Evolutionary conservation across 2,113 vertebrate species (phyloP), one percentile per base, ranked within the genome.

Genomic region (Vimba vimba): DNA sequence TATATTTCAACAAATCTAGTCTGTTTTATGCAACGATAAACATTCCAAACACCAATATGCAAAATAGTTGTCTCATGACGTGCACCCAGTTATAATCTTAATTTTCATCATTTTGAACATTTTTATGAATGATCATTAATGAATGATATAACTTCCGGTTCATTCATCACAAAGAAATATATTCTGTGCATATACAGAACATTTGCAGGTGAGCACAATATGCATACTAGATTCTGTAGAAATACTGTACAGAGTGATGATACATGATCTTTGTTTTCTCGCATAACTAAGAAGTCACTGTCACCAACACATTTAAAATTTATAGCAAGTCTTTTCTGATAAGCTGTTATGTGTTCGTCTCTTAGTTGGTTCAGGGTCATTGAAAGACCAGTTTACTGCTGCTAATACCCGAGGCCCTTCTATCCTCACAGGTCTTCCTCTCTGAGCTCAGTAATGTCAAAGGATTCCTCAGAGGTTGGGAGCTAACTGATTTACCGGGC

Each of bases 371-470:
- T 83, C 23, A 25, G 21, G 62, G 62, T 57, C 30, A 57, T 39
- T 73, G 79, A 57, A 36, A 69, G 11, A 83, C 13, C 66, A 73
- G 78, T 83, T 39, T 71, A 23, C 47, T 83, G 1, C 27, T 15
- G 33, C 52, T 11, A 39, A 79, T 57, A 59, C 47, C 81, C 8
- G 1, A 30, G 62, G 25, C 15, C n/a, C 43, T 50, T 50, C 25
- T 33, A 25, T 81, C 60, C 62, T 68, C 9, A 81, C 39, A 30
- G 45, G 27, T 68, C 62, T 68, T 83, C 30, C 13, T 59, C 19
- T 83, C 33, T 73, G 82, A 73, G 55, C 74, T 60, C 23, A 52
- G 79, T 85, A 85, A 69, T 88, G 84, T 75, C 84, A 59, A 83
- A 23, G 39, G 80, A 79, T 75, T 79, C 64, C 17, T 84, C 45